Evolutionary conservation across 2,888 invertebrate genomes (phyloP).

Genomic region (Eledone cirrhosa): DNA sequence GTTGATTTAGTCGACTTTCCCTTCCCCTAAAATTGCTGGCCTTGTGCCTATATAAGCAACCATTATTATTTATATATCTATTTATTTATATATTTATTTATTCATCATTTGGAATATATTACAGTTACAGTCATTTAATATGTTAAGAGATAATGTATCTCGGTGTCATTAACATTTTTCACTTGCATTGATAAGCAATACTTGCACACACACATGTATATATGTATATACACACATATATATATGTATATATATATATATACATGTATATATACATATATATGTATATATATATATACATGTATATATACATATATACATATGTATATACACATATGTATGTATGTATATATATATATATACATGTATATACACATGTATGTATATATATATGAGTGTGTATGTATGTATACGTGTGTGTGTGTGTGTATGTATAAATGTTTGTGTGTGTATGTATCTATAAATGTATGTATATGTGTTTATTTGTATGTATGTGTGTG

Average conservation of each 20-base stretch:
- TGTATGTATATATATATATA: background rate
- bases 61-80: too few species aligned
- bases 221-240: background rate
- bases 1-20: too few species aligned
- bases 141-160: too few species aligned
- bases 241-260: conserved; percentile 6
- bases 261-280: background rate
- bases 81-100: too few species aligned
- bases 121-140: too few species aligned
- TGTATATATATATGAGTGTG: background rate
- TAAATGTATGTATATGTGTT: background rate
- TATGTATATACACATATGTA: background rate
- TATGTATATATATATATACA: background rate
- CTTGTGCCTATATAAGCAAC: too few species aligned
- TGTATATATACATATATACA: background rate
- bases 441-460: background rate
- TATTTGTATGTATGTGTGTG: background rate
- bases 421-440: background rate
- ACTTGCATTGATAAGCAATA: too few species aligned
- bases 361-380: background rate
- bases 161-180: too few species aligned
- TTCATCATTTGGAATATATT: too few species aligned
- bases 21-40: too few species aligned
- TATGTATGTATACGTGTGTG: background rate
- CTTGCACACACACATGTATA: too few species aligned